Base-by-base conservation (phyloP, 2,113 vertebrate species). In the Xyliphius kryptos region DNA sequence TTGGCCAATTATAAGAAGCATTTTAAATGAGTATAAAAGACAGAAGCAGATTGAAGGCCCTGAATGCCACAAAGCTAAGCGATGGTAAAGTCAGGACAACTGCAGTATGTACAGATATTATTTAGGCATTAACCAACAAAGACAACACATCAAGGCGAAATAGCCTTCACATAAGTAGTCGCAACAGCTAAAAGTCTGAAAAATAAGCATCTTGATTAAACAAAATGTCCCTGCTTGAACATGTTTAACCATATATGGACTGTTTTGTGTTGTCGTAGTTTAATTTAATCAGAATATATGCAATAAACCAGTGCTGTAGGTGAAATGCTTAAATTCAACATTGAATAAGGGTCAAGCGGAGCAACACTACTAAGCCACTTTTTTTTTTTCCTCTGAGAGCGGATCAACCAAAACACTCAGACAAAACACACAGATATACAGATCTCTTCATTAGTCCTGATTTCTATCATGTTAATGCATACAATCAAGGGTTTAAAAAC, bases 401-500 rank as follows among this genome's bases (percentile, higher is more conserved):
- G 61, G 66, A 65, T 73, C 70, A 68, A 68, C 66, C 66, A 68
- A 65, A 56, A 57, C 59, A 51, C 61, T 68, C 64, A 68, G 64
- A 71, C 61, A 58, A 62, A 71, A 61, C 56, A 50, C 62, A 59
- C 69, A 67, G 59, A 66, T 56, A 64, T 55, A 70, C 48, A 57
- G 50, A 68, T 51, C 51, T 63, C 49, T 74, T 78, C 72, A 70
- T 69, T 73, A 74, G 58, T 68, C 72, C 55, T 62, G 64, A 61
- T 68, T 66, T 56, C 60, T 52, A 66, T 68, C 71, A 67, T 68
- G 20, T 77, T 78, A 75, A 76, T 63, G 46, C 44, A 64, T 59
- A 68, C 58, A 56, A 64, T 70, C 71, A 69, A 79, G 76, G 79
- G 58, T 76, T 76, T 79, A 81, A 80, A 83, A 76, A 79, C 68